These are phyloP conservation scores for Probaryconus sp. DNA, from an alignment of 1,140 invertebrate species.

Conservation along the genomic window DNA sequence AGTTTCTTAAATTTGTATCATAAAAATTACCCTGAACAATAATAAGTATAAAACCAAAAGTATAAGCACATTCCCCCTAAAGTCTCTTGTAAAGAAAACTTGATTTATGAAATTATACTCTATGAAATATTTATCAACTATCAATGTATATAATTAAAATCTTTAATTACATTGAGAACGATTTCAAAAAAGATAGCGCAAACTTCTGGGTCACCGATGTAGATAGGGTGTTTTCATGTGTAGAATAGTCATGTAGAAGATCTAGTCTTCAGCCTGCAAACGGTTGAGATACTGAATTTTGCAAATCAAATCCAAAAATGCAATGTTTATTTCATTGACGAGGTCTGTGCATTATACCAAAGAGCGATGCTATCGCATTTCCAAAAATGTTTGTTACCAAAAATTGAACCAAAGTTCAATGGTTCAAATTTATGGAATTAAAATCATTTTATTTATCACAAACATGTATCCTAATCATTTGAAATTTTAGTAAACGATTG, in stretches of 20 bases:
- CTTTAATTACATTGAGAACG: no score
- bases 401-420: not conserved
- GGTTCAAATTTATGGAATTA: no score
- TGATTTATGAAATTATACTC: no score
- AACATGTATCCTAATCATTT: no score
- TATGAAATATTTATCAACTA: not conserved
- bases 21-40: no score
- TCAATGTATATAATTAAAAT: not conserved
- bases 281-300: slow-evolving; percentile 53
- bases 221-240: slow-evolving; percentile 79
- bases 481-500: slow-evolving; percentile 11
- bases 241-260: slow-evolving; percentile 75
- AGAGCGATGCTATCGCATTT: slow-evolving; percentile 23
- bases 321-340: slow-evolving; percentile 15
- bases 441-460: no score
- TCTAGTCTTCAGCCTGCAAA: slow-evolving; percentile 74
- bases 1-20: no score
- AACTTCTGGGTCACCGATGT: slow-evolving; percentile 68
- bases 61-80: no score
- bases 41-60: no score
- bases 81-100: no score
- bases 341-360: slow-evolving; percentile 36
- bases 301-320: slow-evolving; percentile 28
- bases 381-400: slow-evolving; percentile 28
- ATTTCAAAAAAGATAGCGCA: slow-evolving; percentile 38